phyloP scores from a whole-genome alignment of 2,888 invertebrate genomes.

The Bedellia somnulentella region DNA sequence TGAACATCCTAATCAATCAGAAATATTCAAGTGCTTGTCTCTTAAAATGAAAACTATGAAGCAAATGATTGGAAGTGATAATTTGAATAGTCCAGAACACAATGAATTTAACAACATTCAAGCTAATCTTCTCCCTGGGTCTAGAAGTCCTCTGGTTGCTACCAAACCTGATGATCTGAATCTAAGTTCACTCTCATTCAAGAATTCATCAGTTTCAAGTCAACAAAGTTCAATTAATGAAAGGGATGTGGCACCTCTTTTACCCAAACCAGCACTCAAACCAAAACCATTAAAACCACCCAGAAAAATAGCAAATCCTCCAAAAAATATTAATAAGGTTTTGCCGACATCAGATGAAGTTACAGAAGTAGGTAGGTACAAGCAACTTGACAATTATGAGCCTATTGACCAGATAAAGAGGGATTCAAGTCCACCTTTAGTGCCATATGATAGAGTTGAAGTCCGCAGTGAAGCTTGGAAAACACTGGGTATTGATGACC shows the following conservation, averaged over 20 bases:
- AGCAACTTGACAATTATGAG: conserved; percentile 54
- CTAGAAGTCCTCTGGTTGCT: conserved; percentile 78
- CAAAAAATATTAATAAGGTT: conserved; percentile 35
- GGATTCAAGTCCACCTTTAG: conserved; percentile 37
- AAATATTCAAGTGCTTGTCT: conserved; percentile 79
- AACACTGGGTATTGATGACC: conserved; percentile 73
- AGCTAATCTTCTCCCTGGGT: conserved; percentile 78
- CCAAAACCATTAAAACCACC: conserved; percentile 67
- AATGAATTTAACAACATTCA: conserved; percentile 74
- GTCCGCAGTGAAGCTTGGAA: conserved; percentile 80
- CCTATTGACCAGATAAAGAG: conserved; percentile 51
- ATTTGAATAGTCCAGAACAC: conserved; percentile 65
- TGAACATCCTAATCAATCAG: conserved; percentile 80
- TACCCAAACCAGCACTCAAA: conserved; percentile 61
- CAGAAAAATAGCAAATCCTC: conserved; percentile 53
- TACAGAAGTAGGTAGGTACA: conserved; percentile 52
- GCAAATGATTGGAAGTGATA: conserved; percentile 74
- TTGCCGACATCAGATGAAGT: conserved; percentile 40
- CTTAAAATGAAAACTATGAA: conserved; percentile 88
- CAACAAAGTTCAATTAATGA: conserved; percentile 36
- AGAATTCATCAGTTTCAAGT: conserved; percentile 40
- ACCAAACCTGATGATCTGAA: conserved; percentile 49
- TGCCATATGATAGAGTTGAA: conserved; percentile 76
- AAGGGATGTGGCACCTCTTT: conserved; percentile 39
- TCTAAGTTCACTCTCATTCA: conserved; percentile 45